A percentile compares a stretch with the other conserved stretches of the same genome.
Evolutionary conservation across 2,113 vertebrate genomes (phyloP).

Genomic region (Microcebus ravelobensis): DNA sequence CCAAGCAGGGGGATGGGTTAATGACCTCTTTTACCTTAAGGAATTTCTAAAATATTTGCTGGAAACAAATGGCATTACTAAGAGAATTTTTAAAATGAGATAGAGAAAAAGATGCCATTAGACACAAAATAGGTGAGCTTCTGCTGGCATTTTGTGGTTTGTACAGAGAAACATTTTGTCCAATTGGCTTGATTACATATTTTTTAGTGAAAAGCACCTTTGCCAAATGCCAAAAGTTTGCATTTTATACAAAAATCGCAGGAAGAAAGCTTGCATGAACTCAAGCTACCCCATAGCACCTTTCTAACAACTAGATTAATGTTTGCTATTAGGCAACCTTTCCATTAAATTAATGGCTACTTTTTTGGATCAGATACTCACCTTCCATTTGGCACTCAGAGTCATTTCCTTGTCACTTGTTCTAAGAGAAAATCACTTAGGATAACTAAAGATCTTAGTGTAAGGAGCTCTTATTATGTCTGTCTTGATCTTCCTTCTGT

Average conservation of each 20-base stretch:
- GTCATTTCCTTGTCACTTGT: conserved; percentile 63
- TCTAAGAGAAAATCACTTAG: conserved; percentile 52
- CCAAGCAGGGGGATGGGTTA: neutral
- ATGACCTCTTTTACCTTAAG: conserved; percentile 22
- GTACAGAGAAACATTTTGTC: conserved; percentile 19
- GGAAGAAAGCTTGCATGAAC: conserved; percentile 27
- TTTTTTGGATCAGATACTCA: conserved; percentile 22
- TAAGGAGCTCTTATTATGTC: conserved; percentile 8
- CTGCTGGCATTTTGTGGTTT: conserved; percentile 25
- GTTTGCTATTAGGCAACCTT: conserved; percentile 58
- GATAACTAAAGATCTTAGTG: conserved; percentile 12
- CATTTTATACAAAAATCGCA: conserved; percentile 48
- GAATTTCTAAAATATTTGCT: conserved; percentile 34
- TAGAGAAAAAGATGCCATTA: conserved; percentile 36
- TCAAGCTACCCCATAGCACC: neutral
- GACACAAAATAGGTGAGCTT: conserved; percentile 3
- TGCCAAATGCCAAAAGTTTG: conserved; percentile 47
- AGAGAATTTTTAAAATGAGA: neutral
- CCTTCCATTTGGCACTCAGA: conserved; percentile 61
- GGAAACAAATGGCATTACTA: conserved; percentile 45
- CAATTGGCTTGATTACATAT: conserved; percentile 21
- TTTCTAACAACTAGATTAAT: conserved; percentile 55
- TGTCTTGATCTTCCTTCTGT: neutral
- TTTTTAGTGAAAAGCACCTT: conserved; percentile 54
- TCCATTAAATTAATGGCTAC: conserved; percentile 62